phyloP scores from a whole-genome alignment of 1,140 invertebrate species.

The Euwallacea similis region DNA sequence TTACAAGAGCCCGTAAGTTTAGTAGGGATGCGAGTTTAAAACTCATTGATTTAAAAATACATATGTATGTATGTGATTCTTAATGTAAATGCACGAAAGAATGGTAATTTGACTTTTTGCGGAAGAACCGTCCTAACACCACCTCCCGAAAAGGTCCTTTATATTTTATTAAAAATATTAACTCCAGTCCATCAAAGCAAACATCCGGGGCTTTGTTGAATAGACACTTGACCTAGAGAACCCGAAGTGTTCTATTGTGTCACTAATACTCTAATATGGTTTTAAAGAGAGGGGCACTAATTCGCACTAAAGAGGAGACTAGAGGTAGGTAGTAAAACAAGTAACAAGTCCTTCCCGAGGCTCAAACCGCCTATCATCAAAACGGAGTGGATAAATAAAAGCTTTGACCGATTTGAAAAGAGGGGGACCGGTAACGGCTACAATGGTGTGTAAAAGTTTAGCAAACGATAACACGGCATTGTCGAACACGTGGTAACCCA shows the following conservation, averaged over 20 bases:
- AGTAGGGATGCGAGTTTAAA: too few relatives aligned
- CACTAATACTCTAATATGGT: not conserved
- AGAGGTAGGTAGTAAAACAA: conserved; percentile 9
- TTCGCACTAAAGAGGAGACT: conserved; percentile 9
- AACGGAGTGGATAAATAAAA: conserved; percentile 4
- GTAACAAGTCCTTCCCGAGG: not conserved
- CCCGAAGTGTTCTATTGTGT: conserved; percentile 5
- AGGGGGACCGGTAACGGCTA: not conserved
- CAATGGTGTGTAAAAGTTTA: conserved; percentile 5
- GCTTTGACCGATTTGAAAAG: conserved; percentile 6
- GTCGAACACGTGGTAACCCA: conserved; percentile 33
- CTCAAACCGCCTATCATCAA: not conserved
- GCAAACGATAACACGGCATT: not conserved
- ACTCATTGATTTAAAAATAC: too few relatives aligned
- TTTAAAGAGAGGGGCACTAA: conserved; percentile 13
- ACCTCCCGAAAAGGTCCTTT: too few relatives aligned
- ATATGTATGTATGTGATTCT: too few relatives aligned
- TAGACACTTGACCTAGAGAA: conserved; percentile 25
- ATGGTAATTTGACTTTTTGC: too few relatives aligned
- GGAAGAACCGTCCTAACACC: too few relatives aligned
- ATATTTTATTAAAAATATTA: not conserved
- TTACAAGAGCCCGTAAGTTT: too few relatives aligned
- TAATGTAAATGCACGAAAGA: too few relatives aligned
- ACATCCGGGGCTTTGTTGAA: not conserved
- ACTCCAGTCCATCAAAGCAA: not conserved